Base-by-base conservation (phyloP, 2,797 vertebrate species). In the Micromesistius poutassou region DNA sequence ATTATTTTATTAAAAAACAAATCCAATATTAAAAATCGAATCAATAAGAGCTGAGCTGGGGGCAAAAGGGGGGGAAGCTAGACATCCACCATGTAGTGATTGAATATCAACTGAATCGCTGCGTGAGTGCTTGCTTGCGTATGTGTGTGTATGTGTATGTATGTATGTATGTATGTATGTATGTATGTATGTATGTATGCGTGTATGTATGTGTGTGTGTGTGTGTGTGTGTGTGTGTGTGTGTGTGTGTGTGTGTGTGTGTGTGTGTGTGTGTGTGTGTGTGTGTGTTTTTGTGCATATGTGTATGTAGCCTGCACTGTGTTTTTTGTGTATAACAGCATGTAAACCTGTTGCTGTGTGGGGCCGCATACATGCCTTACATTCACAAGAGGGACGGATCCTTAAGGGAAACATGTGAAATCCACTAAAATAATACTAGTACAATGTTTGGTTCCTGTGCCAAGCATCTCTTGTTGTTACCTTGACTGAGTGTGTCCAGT, bases 341-440 rank as follows among this genome's bases (percentile, higher is more conserved):
- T 72, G 62, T 74, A 74, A 70, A 81, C 78, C 40, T 88, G 76
- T 74, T 87, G 74, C 80, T 82, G 77, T 81, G 76, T 79, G 75
- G 85, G 79, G 72, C 86, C 82, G 85, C 81, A 82, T 82, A 80
- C 84, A 79, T 38, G 83, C 79, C 77, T 72, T 77, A 77, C 78
- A 81, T 82, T 87, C 83, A 79, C 82, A 85, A 81, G 71, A 83
- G 79, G 80, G 76, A 85, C 82, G 82, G 79, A 84, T 89, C 76
- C 55, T 62, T 1, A 25, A 91, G 89, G 85, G 66, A 89, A 85
- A 87, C 87, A 84, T 90, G 87, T 80, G 79, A 88, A 90, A 87
- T 80, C 77, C 85, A 89, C 80, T 89, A 80, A 85, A 82, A 90
- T 84, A 68, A 87, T 86, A 33, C 82, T 81, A 78, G 4, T 36